Evolutionary conservation across 1,140 invertebrate genomes (phyloP).

Genomic region (Philotrypesis tridentata): DNA sequence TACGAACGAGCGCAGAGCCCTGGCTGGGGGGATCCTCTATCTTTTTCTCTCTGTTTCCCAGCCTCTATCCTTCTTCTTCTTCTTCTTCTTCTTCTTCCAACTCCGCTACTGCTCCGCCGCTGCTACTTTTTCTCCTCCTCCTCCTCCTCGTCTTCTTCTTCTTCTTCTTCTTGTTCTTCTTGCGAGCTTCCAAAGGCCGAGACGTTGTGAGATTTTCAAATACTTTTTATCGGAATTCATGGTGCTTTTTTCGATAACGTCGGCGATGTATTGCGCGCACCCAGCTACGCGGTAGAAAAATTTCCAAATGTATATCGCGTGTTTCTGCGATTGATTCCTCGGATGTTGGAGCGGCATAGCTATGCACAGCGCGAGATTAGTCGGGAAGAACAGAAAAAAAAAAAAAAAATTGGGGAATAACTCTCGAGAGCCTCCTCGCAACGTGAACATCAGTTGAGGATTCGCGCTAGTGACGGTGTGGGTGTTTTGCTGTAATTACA

Average conservation of each 20-base stretch:
- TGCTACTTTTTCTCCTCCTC: constrained; percentile 6
- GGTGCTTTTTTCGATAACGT: not conserved
- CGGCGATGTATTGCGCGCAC: not conserved
- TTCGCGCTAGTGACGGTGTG: no score
- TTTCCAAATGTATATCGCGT: not conserved
- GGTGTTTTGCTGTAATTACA: no score
- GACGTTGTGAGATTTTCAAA: constrained; percentile 37
- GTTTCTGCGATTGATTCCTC: no score
- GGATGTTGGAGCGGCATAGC: no score
- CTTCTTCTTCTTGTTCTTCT: constrained; percentile 46
- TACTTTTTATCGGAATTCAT: constrained; percentile 41
- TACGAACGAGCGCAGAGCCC: constrained; percentile 56
- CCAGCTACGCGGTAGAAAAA: not conserved
- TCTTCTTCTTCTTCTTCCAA: constrained; percentile 2
- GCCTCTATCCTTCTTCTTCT: constrained; percentile 24
- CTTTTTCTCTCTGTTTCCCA: constrained; percentile 16
- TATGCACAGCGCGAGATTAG: no score
- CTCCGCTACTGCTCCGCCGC: not conserved
- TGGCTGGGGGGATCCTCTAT: constrained; percentile 42
- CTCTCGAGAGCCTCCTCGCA: no score
- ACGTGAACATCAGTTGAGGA: no score
- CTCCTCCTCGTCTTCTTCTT: constrained; percentile 2
- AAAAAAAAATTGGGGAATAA: constrained; percentile 10
- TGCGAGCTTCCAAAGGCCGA: constrained; percentile 52
- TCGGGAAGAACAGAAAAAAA: no score